Base-by-base conservation (phyloP, 2,113 vertebrate genomes). In the Callorhinus ursinus region DNA sequence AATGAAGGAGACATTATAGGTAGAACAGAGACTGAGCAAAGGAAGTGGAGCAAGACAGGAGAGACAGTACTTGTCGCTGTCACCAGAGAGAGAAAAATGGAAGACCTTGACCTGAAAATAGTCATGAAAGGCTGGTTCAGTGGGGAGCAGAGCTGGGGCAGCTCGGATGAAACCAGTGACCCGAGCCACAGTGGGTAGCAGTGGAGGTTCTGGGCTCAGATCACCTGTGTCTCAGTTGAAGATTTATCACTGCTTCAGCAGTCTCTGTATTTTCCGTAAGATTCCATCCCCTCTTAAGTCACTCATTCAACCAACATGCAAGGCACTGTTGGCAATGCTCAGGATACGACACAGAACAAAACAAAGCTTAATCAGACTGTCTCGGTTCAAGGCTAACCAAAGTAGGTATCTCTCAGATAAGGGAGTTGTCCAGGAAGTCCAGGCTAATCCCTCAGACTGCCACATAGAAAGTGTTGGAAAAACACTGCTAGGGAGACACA, bases 111-210 rank as follows among this genome's bases (percentile, higher is more conserved):
- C 0, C 8, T 18, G 28, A 61, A 77, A 28, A 4, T 3, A n/a
- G 6, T n/a, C 13, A 0, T 9, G 46, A 36, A 18, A 88, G 16
- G 16, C 3, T 39, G 4, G 5, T 39, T 59, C 22, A 7, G 10
- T 26, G 22, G 31, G 28, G 22, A 67, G 51, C 7, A 42, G 33
- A 55, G 14, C 0, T 6, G 39, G 81, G 67, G 16, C 0, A 2
- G 14, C 14, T n/a, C 4, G 16, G 4, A 33, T 0, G 31, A 28
- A 18, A 36, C 16, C 8, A 80, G 26, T 21, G 31, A 49, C 15
- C 5, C 39, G 16, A 18, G 8, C 10, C 16, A 36, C 8, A 11
- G 31, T 0, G 0, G 51, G 71, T 1, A 36, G 9, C 5, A 15
- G 0, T 0, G 55, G 4, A 21, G n/a, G 65, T 8, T 89, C 83